phyloP scores from a whole-genome alignment of 2,888 invertebrate species.

The Rotaria macrura region DNA sequence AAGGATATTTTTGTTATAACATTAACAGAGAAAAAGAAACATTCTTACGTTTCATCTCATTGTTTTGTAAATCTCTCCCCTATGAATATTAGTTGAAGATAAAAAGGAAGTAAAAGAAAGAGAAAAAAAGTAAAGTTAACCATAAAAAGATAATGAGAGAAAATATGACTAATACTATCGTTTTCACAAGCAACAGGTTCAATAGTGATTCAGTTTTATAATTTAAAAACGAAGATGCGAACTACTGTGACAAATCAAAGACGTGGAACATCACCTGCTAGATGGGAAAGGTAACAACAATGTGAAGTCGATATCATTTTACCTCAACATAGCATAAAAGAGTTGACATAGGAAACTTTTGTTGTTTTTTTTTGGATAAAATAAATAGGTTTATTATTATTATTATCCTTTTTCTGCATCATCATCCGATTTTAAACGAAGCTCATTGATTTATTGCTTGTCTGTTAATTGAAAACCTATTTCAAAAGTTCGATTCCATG shows the following conservation, averaged over 20 bases:
- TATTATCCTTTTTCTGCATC: too few species aligned
- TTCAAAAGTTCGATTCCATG: slow-evolving; percentile 21
- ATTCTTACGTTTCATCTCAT: background rate
- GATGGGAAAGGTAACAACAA: background rate
- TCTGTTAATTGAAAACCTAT: background rate
- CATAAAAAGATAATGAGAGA: background rate
- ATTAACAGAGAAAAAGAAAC: too few species aligned
- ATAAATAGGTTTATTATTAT: too few species aligned
- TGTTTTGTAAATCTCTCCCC: background rate
- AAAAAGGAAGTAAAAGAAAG: background rate
- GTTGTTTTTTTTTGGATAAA: too few species aligned
- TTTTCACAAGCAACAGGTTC: background rate
- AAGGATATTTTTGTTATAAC: too few species aligned
- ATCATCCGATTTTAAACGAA: background rate
- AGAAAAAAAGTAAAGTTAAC: background rate
- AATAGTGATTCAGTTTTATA: background rate
- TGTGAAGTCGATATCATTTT: background rate
- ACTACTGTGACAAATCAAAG: background rate
- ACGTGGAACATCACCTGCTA: background rate
- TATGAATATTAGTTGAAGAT: background rate
- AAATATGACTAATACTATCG: background rate
- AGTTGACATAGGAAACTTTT: too few species aligned
- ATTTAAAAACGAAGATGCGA: background rate
- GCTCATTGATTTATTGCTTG: background rate
- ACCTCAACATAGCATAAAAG: background rate